Evolutionary conservation across 2,888 invertebrate species (phyloP), one percentile per base, ranked within the genome.

Genomic region (Congeria kusceri): DNA sequence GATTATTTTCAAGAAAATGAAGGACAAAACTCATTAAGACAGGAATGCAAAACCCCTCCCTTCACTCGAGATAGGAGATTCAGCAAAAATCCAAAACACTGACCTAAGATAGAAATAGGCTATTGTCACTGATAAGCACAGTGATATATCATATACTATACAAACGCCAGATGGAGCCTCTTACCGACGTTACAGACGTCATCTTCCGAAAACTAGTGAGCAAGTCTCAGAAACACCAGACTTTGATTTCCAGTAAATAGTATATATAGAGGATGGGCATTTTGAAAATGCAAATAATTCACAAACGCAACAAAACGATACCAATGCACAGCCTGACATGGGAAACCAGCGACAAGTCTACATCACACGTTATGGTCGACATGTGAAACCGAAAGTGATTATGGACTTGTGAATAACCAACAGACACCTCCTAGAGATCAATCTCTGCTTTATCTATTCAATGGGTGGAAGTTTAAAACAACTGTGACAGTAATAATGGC

Each of bases 91-190:
- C 9, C 44, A 68, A 44, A 23, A 44, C 28, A 44, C 23, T 46
- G 58, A 44, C 58, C 57, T 29, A 58, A 59, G 28, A 46, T 59
- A 20, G 68, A 25, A 66, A 46, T 29, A 18, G 49, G 66, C 68
- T 28, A 32, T 68, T 32, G 25, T 46, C 15, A 68, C 58, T 46
- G 46, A 46, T 27, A 68, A 59, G n/a, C 58, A 59, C 29, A 68
- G 58, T 58, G 44, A 44, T 29, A 58, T 58, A 44, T 59, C 68
- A 25, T 68, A 58, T 28, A 23, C 28, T 28, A 27, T 59, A 32
- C 58, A 32, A 27, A 58, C 58, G 15, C 9, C 3, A 25, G 20
- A 68, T 39, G 28, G 58, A 25, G 46, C 68, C 56, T 20, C 27
- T 59, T 59, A 47, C 59, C 39, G 59, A 39, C 25, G 46, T 27